phyloP scores from a whole-genome alignment of 2,888 invertebrate species.

The Notodonta ziczac region DNA sequence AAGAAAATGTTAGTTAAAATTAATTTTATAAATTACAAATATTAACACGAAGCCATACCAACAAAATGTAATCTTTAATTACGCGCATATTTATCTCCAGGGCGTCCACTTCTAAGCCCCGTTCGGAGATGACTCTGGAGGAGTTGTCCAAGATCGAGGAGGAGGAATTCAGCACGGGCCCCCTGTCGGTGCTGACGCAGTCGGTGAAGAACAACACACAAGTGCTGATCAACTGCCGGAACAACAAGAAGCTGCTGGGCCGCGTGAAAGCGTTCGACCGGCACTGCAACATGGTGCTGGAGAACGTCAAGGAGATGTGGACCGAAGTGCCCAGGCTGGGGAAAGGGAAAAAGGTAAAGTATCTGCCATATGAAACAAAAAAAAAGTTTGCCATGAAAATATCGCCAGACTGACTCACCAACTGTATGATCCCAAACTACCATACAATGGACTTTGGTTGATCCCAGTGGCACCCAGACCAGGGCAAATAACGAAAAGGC shows the following conservation, averaged over 20 bases:
- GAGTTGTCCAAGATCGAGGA: conserved; percentile 98
- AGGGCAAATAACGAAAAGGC: too few species aligned
- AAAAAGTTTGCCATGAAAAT: too few species aligned
- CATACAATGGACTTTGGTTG: too few species aligned
- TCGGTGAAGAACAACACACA: conserved; percentile 99
- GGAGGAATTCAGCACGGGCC: conserved; percentile 99
- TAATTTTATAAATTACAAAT: too few species aligned
- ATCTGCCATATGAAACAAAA: too few species aligned
- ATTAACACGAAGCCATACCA: neutral
- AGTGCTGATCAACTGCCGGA: conserved; percentile 98
- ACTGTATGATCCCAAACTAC: too few species aligned
- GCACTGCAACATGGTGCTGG: conserved; percentile 99
- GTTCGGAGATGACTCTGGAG: conserved; percentile 97
- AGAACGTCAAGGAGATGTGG: conserved; percentile 99
- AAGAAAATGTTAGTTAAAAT: neutral
- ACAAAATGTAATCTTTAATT: neutral
- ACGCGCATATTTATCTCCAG: conserved; percentile 54
- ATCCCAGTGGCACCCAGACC: too few species aligned
- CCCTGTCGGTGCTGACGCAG: conserved; percentile 97
- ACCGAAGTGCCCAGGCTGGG: conserved; percentile 98
- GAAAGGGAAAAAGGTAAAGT: conserved; percentile 96
- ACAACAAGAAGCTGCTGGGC: conserved; percentile 98
- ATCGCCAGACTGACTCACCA: too few species aligned
- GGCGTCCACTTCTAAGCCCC: conserved; percentile 89
- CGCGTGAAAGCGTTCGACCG: conserved; percentile 97